Evolutionary conservation across 2,113 vertebrate species (phyloP).

Genomic region (Percina caprodes): DNA sequence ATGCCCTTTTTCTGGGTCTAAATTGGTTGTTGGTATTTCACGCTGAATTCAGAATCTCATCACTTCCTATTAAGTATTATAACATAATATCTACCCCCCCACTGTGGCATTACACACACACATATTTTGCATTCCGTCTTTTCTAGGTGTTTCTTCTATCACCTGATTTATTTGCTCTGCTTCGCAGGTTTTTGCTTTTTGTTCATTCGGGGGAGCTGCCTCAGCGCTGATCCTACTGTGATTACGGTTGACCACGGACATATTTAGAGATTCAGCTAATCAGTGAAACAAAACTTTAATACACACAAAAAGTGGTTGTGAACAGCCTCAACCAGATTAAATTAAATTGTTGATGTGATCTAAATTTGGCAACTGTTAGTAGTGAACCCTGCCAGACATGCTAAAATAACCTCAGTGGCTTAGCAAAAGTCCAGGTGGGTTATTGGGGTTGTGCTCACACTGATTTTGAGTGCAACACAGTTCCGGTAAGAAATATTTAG

Average conservation of each 20-base stretch:
- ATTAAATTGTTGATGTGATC: neutral
- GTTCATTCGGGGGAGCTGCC: constrained; percentile 13
- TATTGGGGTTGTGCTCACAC: neutral
- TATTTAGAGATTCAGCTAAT: neutral
- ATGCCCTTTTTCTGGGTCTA: constrained; percentile 13
- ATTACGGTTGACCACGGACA: neutral
- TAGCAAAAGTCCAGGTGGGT: neutral
- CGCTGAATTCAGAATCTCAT: constrained; percentile 10
- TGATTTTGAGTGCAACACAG: neutral
- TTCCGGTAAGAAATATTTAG: neutral
- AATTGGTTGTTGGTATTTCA: constrained; percentile 12
- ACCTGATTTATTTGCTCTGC: neutral
- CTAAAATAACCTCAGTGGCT: neutral
- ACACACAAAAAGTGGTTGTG: neutral
- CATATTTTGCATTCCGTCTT: neutral
- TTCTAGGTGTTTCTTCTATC: constrained; percentile 35
- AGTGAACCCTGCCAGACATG: neutral
- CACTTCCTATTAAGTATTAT: neutral
- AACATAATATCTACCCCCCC: neutral
- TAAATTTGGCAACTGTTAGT: neutral
- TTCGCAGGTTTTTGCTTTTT: neutral
- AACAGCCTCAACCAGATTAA: neutral
- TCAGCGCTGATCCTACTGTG: neutral
- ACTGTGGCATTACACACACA: neutral
- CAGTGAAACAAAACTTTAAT: neutral